These are phyloP conservation scores for Pseudoatta argentina DNA, from an alignment of 1,140 invertebrate species.

Conservation along the genomic window DNA sequence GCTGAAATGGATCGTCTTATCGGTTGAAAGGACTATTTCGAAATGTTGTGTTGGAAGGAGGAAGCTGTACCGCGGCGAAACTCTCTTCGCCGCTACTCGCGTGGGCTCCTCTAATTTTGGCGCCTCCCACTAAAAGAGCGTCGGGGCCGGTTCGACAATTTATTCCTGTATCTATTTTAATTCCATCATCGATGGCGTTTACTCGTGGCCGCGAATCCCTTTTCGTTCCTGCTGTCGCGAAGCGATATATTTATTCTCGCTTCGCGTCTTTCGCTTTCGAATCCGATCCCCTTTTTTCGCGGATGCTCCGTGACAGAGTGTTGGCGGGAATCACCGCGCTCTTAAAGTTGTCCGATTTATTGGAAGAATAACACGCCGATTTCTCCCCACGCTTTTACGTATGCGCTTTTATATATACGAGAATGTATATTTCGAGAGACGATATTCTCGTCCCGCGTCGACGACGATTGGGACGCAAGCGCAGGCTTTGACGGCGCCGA, in stretches of 20 bases:
- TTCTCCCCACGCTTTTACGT: conserved; percentile 9
- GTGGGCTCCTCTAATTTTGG: conserved; percentile 79
- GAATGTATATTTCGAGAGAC: conserved; percentile 21
- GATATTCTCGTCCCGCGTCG: background rate
- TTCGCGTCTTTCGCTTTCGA: background rate
- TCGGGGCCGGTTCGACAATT: conserved; percentile 56
- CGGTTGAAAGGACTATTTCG: conserved; percentile 73
- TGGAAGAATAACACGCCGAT: conserved; percentile 63
- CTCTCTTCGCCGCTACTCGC: conserved; percentile 31
- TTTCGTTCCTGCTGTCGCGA: background rate
- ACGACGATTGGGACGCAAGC: conserved; percentile 61
- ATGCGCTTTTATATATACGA: conserved; percentile 28
- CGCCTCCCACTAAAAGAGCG: conserved; percentile 76
- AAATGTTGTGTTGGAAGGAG: conserved; percentile 76
- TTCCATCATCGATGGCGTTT: conserved; percentile 71
- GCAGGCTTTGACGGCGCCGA: conserved; percentile 28
- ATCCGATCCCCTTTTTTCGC: background rate
- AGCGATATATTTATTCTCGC: conserved; percentile 28
- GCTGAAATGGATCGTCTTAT: conserved; percentile 59
- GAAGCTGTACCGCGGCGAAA: conserved; percentile 34
- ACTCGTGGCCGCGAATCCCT: conserved; percentile 19
- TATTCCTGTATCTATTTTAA: conserved; percentile 74
- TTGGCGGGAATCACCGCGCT: conserved; percentile 7
- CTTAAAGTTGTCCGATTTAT: conserved; percentile 77
- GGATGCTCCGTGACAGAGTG: conserved; percentile 18